Percentiles rank a stretch among this genome's conserved stretches.
phyloP scores from a whole-genome alignment of 2,797 vertebrate genomes.

The Kryptopterus vitreolus region DNA sequence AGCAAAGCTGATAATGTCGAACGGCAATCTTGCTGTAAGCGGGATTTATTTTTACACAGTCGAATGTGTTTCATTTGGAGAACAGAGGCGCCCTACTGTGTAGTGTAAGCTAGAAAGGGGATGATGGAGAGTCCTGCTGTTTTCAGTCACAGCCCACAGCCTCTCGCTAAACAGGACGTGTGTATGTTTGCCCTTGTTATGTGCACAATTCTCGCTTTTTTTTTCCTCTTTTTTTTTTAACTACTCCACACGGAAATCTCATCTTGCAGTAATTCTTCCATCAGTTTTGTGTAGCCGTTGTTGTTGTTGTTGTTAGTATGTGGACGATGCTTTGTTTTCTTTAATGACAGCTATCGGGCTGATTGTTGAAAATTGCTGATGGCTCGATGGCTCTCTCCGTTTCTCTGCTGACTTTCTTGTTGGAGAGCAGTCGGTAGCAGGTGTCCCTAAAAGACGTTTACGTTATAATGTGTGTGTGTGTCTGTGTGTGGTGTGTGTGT shows the following conservation, averaged over 20 bases:
- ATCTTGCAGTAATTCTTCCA: neutral
- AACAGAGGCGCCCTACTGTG: constrained; percentile 16
- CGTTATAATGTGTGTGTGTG: too few species aligned
- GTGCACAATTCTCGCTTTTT: constrained; percentile 9
- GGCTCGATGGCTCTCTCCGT: neutral
- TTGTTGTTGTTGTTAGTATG: constrained; percentile 26
- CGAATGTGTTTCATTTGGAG: constrained; percentile 27
- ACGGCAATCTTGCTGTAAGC: neutral
- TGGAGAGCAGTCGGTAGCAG: neutral
- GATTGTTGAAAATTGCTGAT: constrained; percentile 18
- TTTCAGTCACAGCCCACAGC: constrained; percentile 1
- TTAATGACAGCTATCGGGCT: constrained; percentile 10
- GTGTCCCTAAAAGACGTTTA: too few species aligned
- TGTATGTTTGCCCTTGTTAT: constrained; percentile 21
- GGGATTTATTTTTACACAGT: constrained; percentile 11
- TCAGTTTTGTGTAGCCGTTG: constrained; percentile 14
- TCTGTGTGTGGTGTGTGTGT: neutral
- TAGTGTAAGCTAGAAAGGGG: constrained; percentile 24
- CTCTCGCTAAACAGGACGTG: constrained; percentile 18
- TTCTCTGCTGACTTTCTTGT: neutral
- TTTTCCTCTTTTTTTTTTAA: neutral
- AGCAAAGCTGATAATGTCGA: constrained; percentile 8
- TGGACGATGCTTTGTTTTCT: constrained; percentile 27
- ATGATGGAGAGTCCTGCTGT: constrained; percentile 31
- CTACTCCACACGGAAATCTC: constrained; percentile 1